Conservation (phyloP, 2,113 vertebrate species). For the Ivindomyrus marchei region DNA sequence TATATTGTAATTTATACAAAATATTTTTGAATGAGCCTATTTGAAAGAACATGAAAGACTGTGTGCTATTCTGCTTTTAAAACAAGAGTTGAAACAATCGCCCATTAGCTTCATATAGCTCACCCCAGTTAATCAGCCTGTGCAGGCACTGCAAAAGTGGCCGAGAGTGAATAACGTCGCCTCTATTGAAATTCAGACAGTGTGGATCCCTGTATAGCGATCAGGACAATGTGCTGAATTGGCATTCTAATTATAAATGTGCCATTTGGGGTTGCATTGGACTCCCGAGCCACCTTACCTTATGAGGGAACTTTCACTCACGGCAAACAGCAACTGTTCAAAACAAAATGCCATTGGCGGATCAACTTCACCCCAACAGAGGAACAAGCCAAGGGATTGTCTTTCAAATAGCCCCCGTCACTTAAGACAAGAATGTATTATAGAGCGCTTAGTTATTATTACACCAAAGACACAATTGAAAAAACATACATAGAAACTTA, state of each 20-base stretch:
- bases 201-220: conserved; percentile 65
- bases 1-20: not conserved
- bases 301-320: conserved; percentile 90
- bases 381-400: conserved; percentile 68
- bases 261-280: conserved; percentile 84
- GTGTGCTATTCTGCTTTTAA: not conserved
- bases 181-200: conserved; percentile 64
- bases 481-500: conserved; percentile 32
- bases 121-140: not conserved
- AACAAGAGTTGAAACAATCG: conserved; percentile 13
- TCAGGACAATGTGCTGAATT: conserved; percentile 89
- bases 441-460: conserved; percentile 59
- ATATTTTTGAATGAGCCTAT: not conserved
- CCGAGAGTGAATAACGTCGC: conserved; percentile 36
- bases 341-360: conserved; percentile 92
- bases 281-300: conserved; percentile 93
- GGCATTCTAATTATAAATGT: conserved; percentile 98
- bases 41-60: not conserved
- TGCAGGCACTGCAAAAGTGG: conserved; percentile 45
- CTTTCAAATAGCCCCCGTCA: conserved; percentile 79
- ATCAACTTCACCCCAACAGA: conserved; percentile 72
- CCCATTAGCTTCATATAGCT: not conserved
- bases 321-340: conserved; percentile 82
- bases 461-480: conserved; percentile 39
- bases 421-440: conserved; percentile 73